Evolutionary conservation across 2,113 vertebrate genomes (phyloP).

Genomic region (Caracal caracal): DNA sequence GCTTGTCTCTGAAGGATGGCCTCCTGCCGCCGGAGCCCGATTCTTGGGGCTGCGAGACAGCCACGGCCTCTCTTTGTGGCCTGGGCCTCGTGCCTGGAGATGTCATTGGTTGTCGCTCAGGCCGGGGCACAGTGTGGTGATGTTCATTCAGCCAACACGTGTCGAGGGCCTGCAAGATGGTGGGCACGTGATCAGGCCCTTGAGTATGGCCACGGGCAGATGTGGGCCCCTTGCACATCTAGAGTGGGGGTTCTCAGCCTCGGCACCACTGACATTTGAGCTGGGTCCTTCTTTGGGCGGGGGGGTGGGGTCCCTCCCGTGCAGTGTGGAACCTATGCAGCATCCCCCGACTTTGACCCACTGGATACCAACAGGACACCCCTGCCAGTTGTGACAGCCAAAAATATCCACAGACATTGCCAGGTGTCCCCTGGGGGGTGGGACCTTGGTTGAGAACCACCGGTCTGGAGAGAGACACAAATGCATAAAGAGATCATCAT

Average conservation of each 20-base stretch:
- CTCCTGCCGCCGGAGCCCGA: background rate
- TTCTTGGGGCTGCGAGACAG: background rate
- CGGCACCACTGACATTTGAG: accelerated
- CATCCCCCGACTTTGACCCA: background rate
- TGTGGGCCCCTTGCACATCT: accelerated
- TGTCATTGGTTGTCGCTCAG: too few species aligned
- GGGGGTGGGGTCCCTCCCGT: background rate
- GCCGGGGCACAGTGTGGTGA: accelerated
- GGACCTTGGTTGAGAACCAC: background rate
- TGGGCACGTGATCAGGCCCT: accelerated
- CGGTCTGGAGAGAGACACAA: background rate
- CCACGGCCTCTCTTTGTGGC: background rate
- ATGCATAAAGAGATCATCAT: accelerated
- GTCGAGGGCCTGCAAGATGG: accelerated
- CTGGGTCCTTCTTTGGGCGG: accelerated
- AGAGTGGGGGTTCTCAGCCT: background rate
- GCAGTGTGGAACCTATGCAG: background rate
- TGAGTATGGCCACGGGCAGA: accelerated
- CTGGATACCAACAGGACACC: accelerated
- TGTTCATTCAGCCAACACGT: background rate
- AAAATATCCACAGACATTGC: background rate
- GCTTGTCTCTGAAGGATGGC: background rate
- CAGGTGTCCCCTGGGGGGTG: background rate
- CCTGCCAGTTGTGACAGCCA: background rate
- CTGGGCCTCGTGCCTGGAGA: background rate